phyloP scores from a whole-genome alignment of 2,113 vertebrate genomes.

The Daphoenositta chrysoptera region DNA sequence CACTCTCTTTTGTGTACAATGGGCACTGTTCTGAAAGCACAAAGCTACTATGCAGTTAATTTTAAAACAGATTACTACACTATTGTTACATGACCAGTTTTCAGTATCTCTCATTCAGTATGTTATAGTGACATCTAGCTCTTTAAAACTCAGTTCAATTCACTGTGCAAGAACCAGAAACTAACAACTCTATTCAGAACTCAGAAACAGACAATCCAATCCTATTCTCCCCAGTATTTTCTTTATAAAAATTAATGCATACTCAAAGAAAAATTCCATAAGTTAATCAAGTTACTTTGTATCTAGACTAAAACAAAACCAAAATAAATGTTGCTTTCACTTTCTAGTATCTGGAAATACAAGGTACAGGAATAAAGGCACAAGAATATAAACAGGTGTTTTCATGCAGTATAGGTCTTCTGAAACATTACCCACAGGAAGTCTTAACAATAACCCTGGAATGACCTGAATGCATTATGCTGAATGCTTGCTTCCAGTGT shows the following conservation, averaged over 20 bases:
- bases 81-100: neutral
- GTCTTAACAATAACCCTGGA: neutral
- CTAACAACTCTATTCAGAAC: neutral
- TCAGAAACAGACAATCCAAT: neutral
- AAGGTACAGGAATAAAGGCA: neutral
- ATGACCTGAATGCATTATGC: accelerated
- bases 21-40: neutral
- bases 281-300: neutral
- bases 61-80: neutral
- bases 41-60: neutral
- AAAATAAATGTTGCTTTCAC: neutral
- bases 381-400: neutral
- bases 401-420: neutral
- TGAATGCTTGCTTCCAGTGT: neutral
- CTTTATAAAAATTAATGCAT: neutral
- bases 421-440: neutral
- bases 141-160: neutral
- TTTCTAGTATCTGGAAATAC: neutral
- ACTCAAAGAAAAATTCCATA: neutral
- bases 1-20: neutral
- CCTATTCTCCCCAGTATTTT: neutral
- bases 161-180: neutral
- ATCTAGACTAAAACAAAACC: neutral
- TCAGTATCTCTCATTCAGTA: neutral
- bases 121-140: neutral